Evolutionary conservation across 2,888 invertebrate species (phyloP).

Genomic region (Tenthredo notha): DNA sequence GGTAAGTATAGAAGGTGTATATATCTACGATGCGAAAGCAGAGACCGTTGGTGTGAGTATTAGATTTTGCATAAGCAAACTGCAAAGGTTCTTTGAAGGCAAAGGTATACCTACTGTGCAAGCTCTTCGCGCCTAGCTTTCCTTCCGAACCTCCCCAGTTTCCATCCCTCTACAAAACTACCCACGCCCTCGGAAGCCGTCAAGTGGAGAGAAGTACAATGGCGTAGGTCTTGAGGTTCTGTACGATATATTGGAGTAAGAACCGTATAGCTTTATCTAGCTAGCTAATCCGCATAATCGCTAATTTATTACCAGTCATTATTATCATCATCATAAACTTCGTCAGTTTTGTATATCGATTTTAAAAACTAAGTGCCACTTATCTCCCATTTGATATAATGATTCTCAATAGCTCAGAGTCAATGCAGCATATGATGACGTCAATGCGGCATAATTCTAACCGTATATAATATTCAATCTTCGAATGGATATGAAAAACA

Average conservation of each 20-base stretch:
- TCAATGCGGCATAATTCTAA: background rate
- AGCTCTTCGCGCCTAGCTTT: constrained; percentile 50
- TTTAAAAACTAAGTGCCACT: background rate
- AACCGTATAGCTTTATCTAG: background rate
- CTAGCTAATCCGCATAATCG: background rate
- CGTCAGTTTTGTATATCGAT: background rate
- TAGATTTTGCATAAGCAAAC: constrained; percentile 50
- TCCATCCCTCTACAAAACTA: constrained; percentile 26
- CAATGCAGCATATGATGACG: background rate
- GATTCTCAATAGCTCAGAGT: background rate
- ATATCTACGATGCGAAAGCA: constrained; percentile 30
- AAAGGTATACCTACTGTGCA: constrained; percentile 50
- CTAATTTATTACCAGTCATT: background rate
- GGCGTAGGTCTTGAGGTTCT: constrained; percentile 36
- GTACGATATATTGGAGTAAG: background rate
- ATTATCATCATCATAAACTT: background rate
- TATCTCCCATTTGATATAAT: background rate
- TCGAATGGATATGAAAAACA: background rate
- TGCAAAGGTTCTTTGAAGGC: constrained; percentile 51
- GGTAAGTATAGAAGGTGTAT: constrained; percentile 3
- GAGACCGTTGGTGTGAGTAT: constrained; percentile 40
- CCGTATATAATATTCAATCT: background rate
- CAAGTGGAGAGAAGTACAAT: constrained; percentile 41
- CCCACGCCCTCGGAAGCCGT: constrained; percentile 21
- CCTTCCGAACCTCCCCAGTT: constrained; percentile 19